Evolutionary conservation across 1,140 invertebrate species (phyloP), one percentile per base, ranked within the genome.

Genomic region (Drosophila sucinea): DNA sequence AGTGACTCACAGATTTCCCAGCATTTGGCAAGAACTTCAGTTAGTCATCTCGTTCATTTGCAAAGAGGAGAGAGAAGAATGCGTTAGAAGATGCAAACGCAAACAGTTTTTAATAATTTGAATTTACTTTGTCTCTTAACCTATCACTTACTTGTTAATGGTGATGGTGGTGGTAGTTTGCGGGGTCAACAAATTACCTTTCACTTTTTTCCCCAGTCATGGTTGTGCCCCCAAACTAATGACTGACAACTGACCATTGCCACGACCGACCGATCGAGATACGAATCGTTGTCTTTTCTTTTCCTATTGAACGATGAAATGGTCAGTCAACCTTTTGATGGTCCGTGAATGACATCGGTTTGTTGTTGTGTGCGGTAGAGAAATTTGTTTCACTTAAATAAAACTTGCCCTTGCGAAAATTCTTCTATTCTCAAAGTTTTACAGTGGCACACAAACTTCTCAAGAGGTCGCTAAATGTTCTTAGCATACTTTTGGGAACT

Each of bases 171-270:
- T 38, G 35, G 10, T 10, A 38, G 33, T 35, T 44, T 11, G 10
- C 23, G 44, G 44, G 44, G 44, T 51, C 44, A 51, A 51, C 63
- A 74, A 75, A 75, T 74, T 67, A 40, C 71, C 73, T 75, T 75
- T 75, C 71, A 74, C 73, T 75, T 75, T 74, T 73, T 65, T 66
- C 25, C 23, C 2, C 69, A 60, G 55, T 47, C 40, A 58, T 70
- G 54, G 55, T 1, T 70, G 29, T 51, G 44, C 35, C 35, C 35
- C 35, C 35, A 51, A 51, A 25, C 23, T 54, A 62, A 57, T 64
- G 40, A 23, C 41, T 51, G 44, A 51, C 44, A 51, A 10, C 44
- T 25, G 44, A 51, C 44, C 44, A 51, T 51, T 51, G 44, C 44
- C 44, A 51, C 35, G 35, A 38, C 35, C 35, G 10, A 35, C 44